A percentile compares a stretch with the other conserved stretches of the same genome.
phyloP scores from a whole-genome alignment of 2,888 invertebrate genomes.

The Sisyra terminalis region DNA sequence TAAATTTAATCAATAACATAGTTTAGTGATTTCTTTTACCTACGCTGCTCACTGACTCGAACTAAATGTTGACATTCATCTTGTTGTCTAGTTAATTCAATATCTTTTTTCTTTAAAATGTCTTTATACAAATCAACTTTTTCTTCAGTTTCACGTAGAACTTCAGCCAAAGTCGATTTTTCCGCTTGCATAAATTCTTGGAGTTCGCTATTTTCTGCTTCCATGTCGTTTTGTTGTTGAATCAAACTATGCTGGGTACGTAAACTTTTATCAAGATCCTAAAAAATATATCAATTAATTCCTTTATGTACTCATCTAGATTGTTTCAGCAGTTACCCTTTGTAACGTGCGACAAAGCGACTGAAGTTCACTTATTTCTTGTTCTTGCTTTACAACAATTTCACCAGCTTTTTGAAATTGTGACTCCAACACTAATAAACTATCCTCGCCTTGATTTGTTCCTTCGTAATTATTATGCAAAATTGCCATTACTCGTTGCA shows the following conservation, averaged over 20 bases:
- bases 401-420: conserved; percentile 60
- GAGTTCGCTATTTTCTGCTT: conserved; percentile 65
- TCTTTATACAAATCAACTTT: conserved; percentile 31
- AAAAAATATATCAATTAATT: conserved; percentile 9
- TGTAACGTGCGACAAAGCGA: conserved; percentile 54
- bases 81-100: conserved; percentile 42
- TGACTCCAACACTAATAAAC: conserved; percentile 57
- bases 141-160: conserved; percentile 58
- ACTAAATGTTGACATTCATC: conserved; percentile 67
- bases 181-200: conserved; percentile 80
- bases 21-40: conserved; percentile 28
- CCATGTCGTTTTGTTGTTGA: conserved; percentile 60
- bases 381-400: conserved; percentile 55
- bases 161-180: conserved; percentile 62
- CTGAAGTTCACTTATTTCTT: conserved; percentile 55
- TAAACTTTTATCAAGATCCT: conserved; percentile 53
- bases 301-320: too few species aligned
- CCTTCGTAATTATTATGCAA: conserved; percentile 2
- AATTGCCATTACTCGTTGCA: conserved; percentile 48
- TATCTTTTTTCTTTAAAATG: conserved; percentile 31
- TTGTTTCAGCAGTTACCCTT: conserved; percentile 29
- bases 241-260: conserved; percentile 48
- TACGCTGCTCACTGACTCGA: conserved; percentile 63
- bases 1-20: not conserved
- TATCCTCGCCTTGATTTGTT: conserved; percentile 39